Percentiles rank a stretch among this genome's conserved stretches.
Conservation (phyloP, 2,888 invertebrate species). For the Lycia hirtaria region DNA sequence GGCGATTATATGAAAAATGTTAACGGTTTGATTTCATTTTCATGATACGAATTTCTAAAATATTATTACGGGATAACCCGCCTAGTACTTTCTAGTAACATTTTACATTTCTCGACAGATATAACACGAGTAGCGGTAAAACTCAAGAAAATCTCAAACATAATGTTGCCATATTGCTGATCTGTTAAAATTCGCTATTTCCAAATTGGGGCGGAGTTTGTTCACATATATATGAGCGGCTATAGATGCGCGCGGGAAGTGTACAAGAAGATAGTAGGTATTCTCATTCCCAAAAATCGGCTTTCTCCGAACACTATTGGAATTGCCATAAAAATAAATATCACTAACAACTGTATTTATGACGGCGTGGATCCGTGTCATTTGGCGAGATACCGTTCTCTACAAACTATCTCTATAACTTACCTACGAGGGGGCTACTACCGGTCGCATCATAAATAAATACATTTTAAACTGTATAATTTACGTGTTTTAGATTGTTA, state of each 20-base stretch:
- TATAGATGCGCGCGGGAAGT: not conserved
- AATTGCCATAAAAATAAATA: constrained; percentile 59
- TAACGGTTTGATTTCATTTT: too few relatives aligned
- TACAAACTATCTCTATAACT: constrained; percentile 11
- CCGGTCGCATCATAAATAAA: not conserved
- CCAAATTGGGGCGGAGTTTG: too few relatives aligned
- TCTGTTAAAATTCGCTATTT: too few relatives aligned
- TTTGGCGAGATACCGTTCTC: constrained; percentile 52
- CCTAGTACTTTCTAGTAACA: too few relatives aligned
- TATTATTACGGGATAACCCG: too few relatives aligned
- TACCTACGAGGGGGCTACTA: constrained; percentile 3
- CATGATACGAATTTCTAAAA: too few relatives aligned
- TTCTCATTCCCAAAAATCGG: constrained; percentile 20
- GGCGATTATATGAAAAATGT: too few relatives aligned
- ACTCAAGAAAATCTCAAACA: too few relatives aligned
- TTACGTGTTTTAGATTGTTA: not conserved
- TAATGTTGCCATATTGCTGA: too few relatives aligned
- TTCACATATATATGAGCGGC: too few relatives aligned
- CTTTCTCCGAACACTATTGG: constrained; percentile 39
- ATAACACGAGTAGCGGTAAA: too few relatives aligned
- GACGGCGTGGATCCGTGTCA: constrained; percentile 49
- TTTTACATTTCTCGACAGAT: too few relatives aligned
- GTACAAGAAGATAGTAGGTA: not conserved
- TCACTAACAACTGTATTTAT: constrained; percentile 50
- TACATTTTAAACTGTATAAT: not conserved